Evolutionary conservation across 2,888 invertebrate genomes (phyloP).

Genomic region (Eilema caniola): DNA sequence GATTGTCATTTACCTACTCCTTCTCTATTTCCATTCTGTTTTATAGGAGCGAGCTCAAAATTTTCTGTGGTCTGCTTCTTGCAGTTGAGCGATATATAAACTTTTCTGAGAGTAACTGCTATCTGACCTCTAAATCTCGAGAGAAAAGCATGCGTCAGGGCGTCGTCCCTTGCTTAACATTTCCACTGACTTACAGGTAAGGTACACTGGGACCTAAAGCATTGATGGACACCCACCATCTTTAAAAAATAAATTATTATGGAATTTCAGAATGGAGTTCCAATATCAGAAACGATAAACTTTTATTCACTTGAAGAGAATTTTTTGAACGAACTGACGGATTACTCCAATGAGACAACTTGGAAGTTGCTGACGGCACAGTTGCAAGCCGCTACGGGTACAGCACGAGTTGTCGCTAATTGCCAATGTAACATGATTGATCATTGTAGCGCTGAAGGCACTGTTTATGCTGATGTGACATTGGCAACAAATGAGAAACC

Average conservation of each 20-base stretch:
- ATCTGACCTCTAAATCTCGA: too few relatives aligned
- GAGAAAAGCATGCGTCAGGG: too few relatives aligned
- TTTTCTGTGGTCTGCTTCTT: too few relatives aligned
- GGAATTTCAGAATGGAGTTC: conserved; percentile 62
- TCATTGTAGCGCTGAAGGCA: conserved; percentile 58
- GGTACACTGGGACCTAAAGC: too few relatives aligned
- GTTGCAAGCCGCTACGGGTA: conserved; percentile 56
- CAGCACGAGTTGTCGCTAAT: conserved; percentile 63
- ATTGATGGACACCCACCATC: too few relatives aligned
- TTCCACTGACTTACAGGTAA: too few relatives aligned
- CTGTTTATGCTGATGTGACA: conserved; percentile 62
- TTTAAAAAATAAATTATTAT: not conserved
- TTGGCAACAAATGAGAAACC: conserved; percentile 62
- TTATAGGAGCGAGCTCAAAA: too few relatives aligned
- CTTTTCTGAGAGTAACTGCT: too few relatives aligned
- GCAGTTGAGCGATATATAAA: too few relatives aligned
- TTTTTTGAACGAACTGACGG: conserved; percentile 68
- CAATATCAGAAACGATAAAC: conserved; percentile 60
- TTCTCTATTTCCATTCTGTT: too few relatives aligned
- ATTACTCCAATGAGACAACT: conserved; percentile 69
- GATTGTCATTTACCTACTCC: not conserved
- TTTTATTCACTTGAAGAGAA: conserved; percentile 70
- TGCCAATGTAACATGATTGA: conserved; percentile 64
- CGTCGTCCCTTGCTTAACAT: too few relatives aligned
- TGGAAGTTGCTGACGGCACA: conserved; percentile 57